Evolutionary conservation across 1,140 invertebrate genomes (phyloP).

Genomic region (Yoshiicerus persimilis): DNA sequence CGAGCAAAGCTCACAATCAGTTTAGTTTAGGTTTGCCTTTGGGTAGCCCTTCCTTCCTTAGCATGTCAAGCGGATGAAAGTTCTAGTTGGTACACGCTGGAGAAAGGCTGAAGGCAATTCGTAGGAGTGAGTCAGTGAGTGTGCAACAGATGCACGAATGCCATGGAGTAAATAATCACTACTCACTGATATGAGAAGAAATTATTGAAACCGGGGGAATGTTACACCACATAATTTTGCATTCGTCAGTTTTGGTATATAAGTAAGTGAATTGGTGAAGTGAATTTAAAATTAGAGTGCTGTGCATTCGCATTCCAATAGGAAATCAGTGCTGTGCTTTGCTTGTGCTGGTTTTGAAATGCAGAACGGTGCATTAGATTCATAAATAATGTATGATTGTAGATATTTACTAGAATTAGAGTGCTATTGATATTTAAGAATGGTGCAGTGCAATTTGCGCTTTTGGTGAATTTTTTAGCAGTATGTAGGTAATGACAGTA

Average conservation of each 20-base stretch:
- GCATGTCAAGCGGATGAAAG: background rate
- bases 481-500: slow-evolving; percentile 51
- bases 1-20: background rate
- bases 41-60: background rate
- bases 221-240: background rate
- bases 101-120: background rate
- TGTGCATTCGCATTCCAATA: too few relatives aligned
- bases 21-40: background rate
- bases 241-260: background rate
- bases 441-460: slow-evolving; percentile 12
- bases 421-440: background rate
- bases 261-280: background rate
- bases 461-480: background rate
- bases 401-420: background rate
- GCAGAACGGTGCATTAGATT: background rate
- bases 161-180: too few relatives aligned
- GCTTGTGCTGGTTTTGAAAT: background rate
- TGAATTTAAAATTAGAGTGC: background rate
- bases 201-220: background rate
- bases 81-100: background rate
- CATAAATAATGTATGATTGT: background rate
- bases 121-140: too few relatives aligned
- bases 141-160: slow-evolving; percentile 3
- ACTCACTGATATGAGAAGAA: background rate
- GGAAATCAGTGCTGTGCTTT: too few relatives aligned